phyloP scores from a whole-genome alignment of 2,797 vertebrate genomes.

The Tamandua tetradactyla region DNA sequence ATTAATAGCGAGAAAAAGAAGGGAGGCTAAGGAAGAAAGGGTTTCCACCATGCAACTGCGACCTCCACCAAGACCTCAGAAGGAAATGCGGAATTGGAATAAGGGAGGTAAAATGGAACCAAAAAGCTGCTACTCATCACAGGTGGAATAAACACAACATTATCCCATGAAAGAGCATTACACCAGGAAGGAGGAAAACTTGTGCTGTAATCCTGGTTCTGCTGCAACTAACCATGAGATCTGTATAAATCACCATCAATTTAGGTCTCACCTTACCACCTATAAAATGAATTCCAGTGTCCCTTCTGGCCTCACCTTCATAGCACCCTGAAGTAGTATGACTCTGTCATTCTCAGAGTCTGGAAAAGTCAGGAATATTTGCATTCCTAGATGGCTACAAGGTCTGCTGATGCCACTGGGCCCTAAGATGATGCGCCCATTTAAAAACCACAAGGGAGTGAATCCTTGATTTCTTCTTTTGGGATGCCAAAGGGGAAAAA shows the following conservation, averaged over 20 bases:
- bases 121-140: not conserved
- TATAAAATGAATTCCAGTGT: not conserved
- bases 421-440: too few species aligned
- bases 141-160: not conserved
- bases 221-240: not conserved
- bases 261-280: not conserved
- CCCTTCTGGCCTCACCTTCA: not conserved
- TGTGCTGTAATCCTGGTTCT: not conserved
- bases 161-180: not conserved
- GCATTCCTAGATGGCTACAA: not conserved
- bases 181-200: not conserved
- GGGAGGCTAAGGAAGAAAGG: not conserved
- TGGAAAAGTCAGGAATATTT: not conserved
- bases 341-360: not conserved
- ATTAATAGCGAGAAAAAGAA: not conserved
- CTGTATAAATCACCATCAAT: not conserved
- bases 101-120: not conserved
- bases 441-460: not conserved
- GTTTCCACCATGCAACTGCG: not conserved
- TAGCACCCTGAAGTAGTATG: not conserved
- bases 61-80: conserved; percentile 19
- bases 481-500: too few species aligned
- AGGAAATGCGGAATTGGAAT: conserved; percentile 26
- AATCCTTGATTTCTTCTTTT: too few species aligned
- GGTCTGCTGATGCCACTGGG: not conserved